phyloP scores from a whole-genome alignment of 1,140 invertebrate genomes.

The Zaprionus tsacasi region DNA sequence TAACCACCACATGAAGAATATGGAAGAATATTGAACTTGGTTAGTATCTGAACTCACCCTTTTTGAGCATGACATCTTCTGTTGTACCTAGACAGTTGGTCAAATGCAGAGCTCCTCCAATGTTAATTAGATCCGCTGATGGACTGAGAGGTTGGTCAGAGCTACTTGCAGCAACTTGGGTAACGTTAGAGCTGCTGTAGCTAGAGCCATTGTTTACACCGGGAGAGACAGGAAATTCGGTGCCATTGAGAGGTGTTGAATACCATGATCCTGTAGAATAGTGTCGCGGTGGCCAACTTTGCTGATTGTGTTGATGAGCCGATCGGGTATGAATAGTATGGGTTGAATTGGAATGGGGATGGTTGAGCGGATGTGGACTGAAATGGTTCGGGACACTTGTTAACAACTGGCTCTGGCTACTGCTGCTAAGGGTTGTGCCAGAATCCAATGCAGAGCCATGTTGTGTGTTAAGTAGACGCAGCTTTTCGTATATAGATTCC shows the following conservation, averaged over 20 bases:
- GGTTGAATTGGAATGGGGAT: conserved; percentile 22
- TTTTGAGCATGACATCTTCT: conserved; percentile 73
- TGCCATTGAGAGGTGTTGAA: conserved; percentile 51
- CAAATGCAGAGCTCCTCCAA: conserved; percentile 34
- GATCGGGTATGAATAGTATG: conserved; percentile 27
- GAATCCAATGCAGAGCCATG: conserved; percentile 45
- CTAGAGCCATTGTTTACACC: conserved; percentile 27
- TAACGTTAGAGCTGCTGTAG: conserved; percentile 20
- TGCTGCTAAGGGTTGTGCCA: background rate
- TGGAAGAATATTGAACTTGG: too few species aligned
- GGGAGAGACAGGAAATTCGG: conserved; percentile 37
- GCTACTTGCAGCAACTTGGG: background rate
- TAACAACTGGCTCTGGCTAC: conserved; percentile 32
- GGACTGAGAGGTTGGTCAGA: conserved; percentile 63
- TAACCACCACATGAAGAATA: too few species aligned
- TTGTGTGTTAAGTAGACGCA: conserved; percentile 93
- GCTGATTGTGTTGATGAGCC: conserved; percentile 31
- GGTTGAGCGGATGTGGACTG: conserved; percentile 26
- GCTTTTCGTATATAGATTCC: conserved; percentile 92
- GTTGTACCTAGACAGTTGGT: conserved; percentile 43
- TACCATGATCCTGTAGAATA: conserved; percentile 76
- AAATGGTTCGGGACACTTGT: conserved; percentile 52
- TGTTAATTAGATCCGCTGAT: conserved; percentile 35
- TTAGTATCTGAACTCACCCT: conserved; percentile 52
- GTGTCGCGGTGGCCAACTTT: conserved; percentile 69